Evolutionary conservation across 2,888 invertebrate genomes (phyloP).

Genomic region (Oxyscelio sp.): DNA sequence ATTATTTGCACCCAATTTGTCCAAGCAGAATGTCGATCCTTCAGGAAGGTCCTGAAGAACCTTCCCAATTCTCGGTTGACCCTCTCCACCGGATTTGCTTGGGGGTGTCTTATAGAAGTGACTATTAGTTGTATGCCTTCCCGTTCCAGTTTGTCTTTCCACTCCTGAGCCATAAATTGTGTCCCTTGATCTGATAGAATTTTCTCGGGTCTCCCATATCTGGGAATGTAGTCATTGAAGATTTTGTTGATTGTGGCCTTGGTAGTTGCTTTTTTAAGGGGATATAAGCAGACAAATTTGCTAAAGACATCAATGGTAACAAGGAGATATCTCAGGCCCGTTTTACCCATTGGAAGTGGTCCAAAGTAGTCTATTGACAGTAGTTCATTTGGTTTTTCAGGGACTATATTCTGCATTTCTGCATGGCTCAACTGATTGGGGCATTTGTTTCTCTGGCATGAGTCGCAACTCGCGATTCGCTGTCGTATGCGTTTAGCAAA

Average conservation of each 20-base stretch:
- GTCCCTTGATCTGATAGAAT: constrained; percentile 28
- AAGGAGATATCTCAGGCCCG: constrained; percentile 37
- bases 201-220: neutral
- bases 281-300: constrained; percentile 38
- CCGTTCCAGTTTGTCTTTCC: neutral
- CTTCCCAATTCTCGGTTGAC: constrained; percentile 4
- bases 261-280: constrained; percentile 35
- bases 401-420: neutral
- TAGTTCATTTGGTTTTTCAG: constrained; percentile 25
- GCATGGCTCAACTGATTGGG: neutral
- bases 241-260: constrained; percentile 23
- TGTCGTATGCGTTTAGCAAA: neutral
- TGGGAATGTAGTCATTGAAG: constrained; percentile 36
- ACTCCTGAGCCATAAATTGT: constrained; percentile 24
- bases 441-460: constrained; percentile 14
- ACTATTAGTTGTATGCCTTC: constrained; percentile 15
- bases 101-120: constrained; percentile 30
- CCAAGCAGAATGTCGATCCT: neutral
- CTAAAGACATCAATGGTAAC: constrained; percentile 51
- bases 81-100: constrained; percentile 35
- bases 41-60: neutral
- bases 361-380: constrained; percentile 59
- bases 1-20: neutral
- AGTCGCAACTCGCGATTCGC: neutral
- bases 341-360: constrained; percentile 41